These are phyloP conservation scores for Hydraecia micacea DNA, from an alignment of 2,888 invertebrate species.

Conservation along the genomic window DNA sequence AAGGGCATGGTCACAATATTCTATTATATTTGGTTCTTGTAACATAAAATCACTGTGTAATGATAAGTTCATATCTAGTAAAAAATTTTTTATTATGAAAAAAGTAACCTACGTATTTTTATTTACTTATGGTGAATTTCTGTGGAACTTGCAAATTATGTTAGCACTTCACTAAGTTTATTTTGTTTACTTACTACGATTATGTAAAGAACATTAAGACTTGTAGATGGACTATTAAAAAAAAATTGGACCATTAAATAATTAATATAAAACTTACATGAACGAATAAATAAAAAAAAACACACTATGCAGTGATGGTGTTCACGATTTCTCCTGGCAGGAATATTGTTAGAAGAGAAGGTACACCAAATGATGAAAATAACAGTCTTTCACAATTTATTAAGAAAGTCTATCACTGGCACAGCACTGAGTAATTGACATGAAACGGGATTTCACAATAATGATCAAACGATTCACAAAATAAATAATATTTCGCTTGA, in stretches of 20 bases:
- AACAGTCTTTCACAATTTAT: constrained; percentile 10
- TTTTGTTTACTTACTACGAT: not conserved
- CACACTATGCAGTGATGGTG: constrained; percentile 36
- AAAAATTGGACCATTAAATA: not conserved
- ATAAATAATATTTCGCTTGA: constrained; percentile 36
- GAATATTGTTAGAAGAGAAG: not conserved
- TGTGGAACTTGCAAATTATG: not conserved
- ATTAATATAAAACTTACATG: constrained; percentile 34
- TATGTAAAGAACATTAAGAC: not conserved
- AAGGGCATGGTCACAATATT: not conserved
- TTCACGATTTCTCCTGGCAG: constrained; percentile 37
- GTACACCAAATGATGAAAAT: constrained; percentile 14
- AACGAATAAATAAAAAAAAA: constrained; percentile 14
- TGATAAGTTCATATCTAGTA: not conserved
- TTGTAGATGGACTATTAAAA: not conserved
- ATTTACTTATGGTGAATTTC: not conserved
- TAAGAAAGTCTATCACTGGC: constrained; percentile 6
- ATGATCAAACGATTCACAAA: constrained; percentile 17
- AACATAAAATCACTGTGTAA: not conserved
- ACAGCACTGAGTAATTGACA: no score
- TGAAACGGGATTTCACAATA: constrained; percentile 3
- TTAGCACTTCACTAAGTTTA: not conserved
- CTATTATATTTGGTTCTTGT: not conserved
- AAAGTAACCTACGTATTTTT: not conserved
- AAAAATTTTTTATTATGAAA: not conserved